A percentile compares a stretch with the other conserved stretches of the same genome.
These are phyloP conservation scores for Rhyacophila evoluta DNA, from an alignment of 2,888 invertebrate genomes.

Conservation along the genomic window DNA sequence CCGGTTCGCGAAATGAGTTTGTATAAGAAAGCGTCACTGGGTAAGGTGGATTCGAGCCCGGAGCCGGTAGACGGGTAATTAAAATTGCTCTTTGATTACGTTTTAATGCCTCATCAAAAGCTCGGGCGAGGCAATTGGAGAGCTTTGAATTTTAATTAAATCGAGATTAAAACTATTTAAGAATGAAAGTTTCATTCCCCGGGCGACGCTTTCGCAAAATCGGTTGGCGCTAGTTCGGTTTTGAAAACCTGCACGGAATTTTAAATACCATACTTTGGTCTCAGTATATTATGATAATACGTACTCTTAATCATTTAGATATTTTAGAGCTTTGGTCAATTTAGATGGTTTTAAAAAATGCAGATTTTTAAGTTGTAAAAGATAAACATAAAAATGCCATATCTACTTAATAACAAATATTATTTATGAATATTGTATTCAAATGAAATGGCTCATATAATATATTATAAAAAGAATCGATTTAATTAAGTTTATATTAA, in stretches of 20 bases:
- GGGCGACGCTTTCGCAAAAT: not conserved
- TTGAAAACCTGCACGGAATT: slow-evolving; percentile 2
- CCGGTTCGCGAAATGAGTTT: slow-evolving; percentile 9
- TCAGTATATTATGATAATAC: no score
- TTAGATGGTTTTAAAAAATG: no score
- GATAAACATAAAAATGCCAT: no score
- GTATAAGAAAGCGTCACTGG: slow-evolving; percentile 23
- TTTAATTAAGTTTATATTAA: not conserved
- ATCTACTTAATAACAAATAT: no score
- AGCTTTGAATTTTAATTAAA: slow-evolving; percentile 55
- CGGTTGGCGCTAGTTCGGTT: not conserved
- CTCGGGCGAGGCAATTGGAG: slow-evolving; percentile 44
- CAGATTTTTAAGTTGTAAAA: no score
- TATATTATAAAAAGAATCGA: no score
- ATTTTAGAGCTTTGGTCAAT: no score
- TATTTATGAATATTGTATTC: no score
- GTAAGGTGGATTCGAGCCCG: slow-evolving; percentile 22
- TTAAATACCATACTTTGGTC: not conserved
- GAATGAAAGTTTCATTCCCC: slow-evolving; percentile 47
- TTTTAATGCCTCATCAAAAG: slow-evolving; percentile 53
- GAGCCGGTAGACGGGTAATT: slow-evolving; percentile 45
- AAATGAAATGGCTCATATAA: no score
- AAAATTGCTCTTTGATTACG: slow-evolving; percentile 53
- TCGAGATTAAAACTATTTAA: slow-evolving; percentile 54
- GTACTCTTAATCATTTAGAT: no score